A percentile compares a stretch with the other conserved stretches of the same genome.
Conservation (phyloP, 2,888 invertebrate species). For the Lacanobia wlatinum region DNA sequence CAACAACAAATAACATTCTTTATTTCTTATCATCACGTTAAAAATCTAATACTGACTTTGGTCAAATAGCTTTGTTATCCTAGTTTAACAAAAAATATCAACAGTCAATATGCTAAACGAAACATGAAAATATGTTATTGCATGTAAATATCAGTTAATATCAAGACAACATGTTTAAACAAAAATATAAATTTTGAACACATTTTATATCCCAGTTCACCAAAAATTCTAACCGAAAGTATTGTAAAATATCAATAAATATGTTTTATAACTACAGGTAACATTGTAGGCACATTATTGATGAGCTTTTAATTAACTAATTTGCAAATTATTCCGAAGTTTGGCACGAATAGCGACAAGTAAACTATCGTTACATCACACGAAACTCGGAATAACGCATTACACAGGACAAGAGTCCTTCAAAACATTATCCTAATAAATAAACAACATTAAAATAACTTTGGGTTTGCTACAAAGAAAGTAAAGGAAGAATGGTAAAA, state of each 20-base stretch:
- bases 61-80: slow-evolving; percentile 91
- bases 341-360: slow-evolving; percentile 28
- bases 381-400: slow-evolving; percentile 51
- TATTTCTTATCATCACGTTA: slow-evolving; percentile 84
- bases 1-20: slow-evolving; percentile 83
- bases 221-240: slow-evolving; percentile 80
- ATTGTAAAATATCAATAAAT: slow-evolving; percentile 77
- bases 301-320: slow-evolving; percentile 86
- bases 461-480: slow-evolving; percentile 86
- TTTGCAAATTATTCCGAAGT: slow-evolving; percentile 53
- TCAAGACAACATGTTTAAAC: slow-evolving; percentile 77
- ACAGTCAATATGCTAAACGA: slow-evolving; percentile 89
- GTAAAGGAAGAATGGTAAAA: slow-evolving; percentile 85
- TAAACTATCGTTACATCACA: slow-evolving; percentile 22
- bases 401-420: slow-evolving; percentile 63
- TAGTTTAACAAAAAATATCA: slow-evolving; percentile 89
- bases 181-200: slow-evolving; percentile 87
- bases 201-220: slow-evolving; percentile 84
- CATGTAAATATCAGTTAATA: slow-evolving; percentile 88
- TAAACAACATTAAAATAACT: slow-evolving; percentile 87
- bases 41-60: slow-evolving; percentile 91
- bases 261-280: slow-evolving; percentile 88
- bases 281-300: slow-evolving; percentile 90
- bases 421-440: slow-evolving; percentile 81
- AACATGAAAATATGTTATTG: slow-evolving; percentile 85